Conservation (phyloP, 2,113 vertebrate genomes). For the Tetraodon nigroviridis region DNA sequence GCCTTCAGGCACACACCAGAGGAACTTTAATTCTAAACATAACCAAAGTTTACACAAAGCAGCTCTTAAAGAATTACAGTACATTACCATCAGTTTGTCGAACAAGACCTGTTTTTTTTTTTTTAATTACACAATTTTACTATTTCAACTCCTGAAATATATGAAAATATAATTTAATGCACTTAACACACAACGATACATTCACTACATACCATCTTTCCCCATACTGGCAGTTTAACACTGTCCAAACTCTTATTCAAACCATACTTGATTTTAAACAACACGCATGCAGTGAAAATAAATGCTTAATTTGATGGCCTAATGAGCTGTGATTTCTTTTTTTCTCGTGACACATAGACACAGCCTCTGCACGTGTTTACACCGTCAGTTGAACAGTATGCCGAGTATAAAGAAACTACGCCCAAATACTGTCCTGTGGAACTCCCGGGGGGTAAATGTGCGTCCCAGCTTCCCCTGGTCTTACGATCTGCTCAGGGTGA, state of each 20-base stretch:
- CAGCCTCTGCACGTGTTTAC: slow-evolving; percentile 4
- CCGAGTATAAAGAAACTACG: slow-evolving; percentile 1
- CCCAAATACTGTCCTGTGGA: neutral
- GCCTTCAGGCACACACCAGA: slow-evolving; percentile 65
- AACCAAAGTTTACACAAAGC: slow-evolving; percentile 91
- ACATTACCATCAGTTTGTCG: slow-evolving; percentile 79
- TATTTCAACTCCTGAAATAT: slow-evolving; percentile 80
- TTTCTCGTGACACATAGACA: slow-evolving; percentile 47
- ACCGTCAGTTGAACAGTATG: slow-evolving; percentile 11
- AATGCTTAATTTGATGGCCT: slow-evolving; percentile 55
- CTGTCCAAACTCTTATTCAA: slow-evolving; percentile 83
- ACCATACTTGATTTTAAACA: slow-evolving; percentile 73
- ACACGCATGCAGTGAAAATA: slow-evolving; percentile 82
- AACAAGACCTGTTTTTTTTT: slow-evolving; percentile 75
- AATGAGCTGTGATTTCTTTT: slow-evolving; percentile 1
- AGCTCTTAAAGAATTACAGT: slow-evolving; percentile 84
- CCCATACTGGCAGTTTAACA: slow-evolving; percentile 89
- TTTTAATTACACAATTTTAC: slow-evolving; percentile 73
- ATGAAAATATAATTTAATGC: slow-evolving; percentile 99
- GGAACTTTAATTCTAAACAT: slow-evolving; percentile 81
- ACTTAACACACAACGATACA: slow-evolving; percentile 91
- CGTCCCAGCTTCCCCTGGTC: neutral
- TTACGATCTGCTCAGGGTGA: too few species aligned
- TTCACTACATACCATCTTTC: slow-evolving; percentile 93
- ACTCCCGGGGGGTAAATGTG: too few species aligned